Base-by-base conservation (phyloP, 2,797 vertebrate genomes). In the Trachops cirrhosus region DNA sequence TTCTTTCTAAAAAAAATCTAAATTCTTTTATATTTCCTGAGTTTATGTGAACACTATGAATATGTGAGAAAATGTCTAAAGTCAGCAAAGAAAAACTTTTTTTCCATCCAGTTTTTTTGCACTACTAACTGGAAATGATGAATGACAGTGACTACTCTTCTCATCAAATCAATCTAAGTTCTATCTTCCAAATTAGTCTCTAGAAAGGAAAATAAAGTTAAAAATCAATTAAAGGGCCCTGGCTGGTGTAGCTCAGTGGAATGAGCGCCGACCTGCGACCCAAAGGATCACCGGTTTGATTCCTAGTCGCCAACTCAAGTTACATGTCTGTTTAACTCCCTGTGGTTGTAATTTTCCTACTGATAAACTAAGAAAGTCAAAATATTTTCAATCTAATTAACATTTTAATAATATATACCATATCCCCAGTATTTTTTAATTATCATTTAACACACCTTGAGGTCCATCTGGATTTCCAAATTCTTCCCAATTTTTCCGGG, bases 391-490 rank as follows among this genome's bases (percentile, higher is more conserved):
- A 82, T 86, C 39, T 86, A 77, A 41, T 85, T 91, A 91, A 78
- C 7, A 86, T 44, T 94, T 95, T 85, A 7, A 82, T 71, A 95
- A 93, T 48, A 93, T n/a, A 62, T 8, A 70, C 29, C 19, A 94
- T 18, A 93, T 41, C 41, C 39, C 16, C 54, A 93, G 46, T 37
- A 97, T 70, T 93, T 95, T 93, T 54, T 18, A 86, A 67, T 82
- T 39, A 89, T 78, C n/a, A 95, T 96, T 98, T 97, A 94, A 46
- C 74, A 74, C 29, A 99, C 99, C 99, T 99, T 99, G 99, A 86
- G 99, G 99, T 48, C 99, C 99, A 96, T 99, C 99, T 87, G 99
- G 99, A 98, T 99, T 99, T 62, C 99, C 99, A 96, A 99, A 99
- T 50, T 97, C 98, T 98, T 99, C 98, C 99, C 99, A 99, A 97